Evolutionary conservation across 2,113 vertebrate genomes (phyloP), one percentile per base, ranked within the genome.

Genomic region (Platichthys flesus): DNA sequence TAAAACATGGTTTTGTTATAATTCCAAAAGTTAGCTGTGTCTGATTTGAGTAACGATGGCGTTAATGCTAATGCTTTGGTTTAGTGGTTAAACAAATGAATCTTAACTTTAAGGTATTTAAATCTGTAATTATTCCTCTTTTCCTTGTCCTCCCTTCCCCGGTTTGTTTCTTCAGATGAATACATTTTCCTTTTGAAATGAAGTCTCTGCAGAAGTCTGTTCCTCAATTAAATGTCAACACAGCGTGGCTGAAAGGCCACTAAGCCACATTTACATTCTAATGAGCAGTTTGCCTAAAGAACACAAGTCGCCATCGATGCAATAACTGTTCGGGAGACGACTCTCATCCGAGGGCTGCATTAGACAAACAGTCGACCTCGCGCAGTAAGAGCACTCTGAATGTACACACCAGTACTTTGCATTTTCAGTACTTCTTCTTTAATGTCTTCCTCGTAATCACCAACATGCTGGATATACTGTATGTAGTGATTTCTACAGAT

Each of bases 201-300:
- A 73, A 66, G 40, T 8, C 4, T 52, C 54, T 45, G 61, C 31
- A 49, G 15, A 24, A 23, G 31, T 54, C 5, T 57, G 0, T 49
- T 56, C 3, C 13, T 57, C 67, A 74, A 80, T 78, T 57, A 57
- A 76, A 71, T 60, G 24, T 21, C 18, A 31, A 63, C 61, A 55
- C 56, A 6, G 3, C 4, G 9, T 6, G n/a, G 51, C 63, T 72
- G 14, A 57, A 69, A 58, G 21, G 21, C 2, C 20, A 23, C 42
- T 26, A 42, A 31, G 21, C 26, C 51, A 18, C 24, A 58, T 72
- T 51, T 21, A 18, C 21, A 55, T 57, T 5, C 2, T 51, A 59
- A 59, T 54, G 3, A 65, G 65, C 58, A 9, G 28, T 24, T 26
- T 37, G 47, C 28, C 37, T 68, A 5, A 40, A 73, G 13, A 74